Conservation (phyloP, 2,797 vertebrate genomes). For the Nannoperca australis region DNA sequence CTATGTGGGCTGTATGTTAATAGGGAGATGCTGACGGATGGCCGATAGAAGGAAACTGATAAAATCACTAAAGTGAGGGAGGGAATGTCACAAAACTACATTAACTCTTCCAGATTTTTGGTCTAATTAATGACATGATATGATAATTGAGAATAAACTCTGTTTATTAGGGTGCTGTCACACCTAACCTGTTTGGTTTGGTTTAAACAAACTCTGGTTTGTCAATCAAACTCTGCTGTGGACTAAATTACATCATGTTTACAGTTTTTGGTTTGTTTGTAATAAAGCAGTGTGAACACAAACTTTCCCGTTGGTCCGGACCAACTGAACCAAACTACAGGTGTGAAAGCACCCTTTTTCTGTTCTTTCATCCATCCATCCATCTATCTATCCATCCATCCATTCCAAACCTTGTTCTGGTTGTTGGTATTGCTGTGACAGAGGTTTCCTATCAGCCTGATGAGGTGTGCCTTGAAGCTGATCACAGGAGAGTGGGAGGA, state of each 20-base stretch:
- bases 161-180: neutral
- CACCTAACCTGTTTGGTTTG: neutral
- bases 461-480: conserved; percentile 96
- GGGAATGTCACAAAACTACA: conserved; percentile 18
- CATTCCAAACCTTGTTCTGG: conserved; percentile 91
- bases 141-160: too few relatives aligned
- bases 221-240: neutral
- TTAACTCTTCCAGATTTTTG: neutral
- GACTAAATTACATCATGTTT: neutral
- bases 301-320: neutral
- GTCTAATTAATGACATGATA: neutral
- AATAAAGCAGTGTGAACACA: neutral
- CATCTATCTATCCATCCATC: neutral
- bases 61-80: conserved; percentile 43
- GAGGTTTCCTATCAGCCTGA: conserved; percentile 95
- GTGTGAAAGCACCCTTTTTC: neutral
- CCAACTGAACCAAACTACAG: neutral
- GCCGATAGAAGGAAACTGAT: conserved; percentile 52
- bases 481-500: conserved; percentile 81
- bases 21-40: conserved; percentile 60
- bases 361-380: neutral
- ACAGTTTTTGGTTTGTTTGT: neutral
- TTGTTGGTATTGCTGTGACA: conserved; percentile 90
- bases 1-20: conserved; percentile 52
- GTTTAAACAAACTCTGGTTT: neutral